These are phyloP conservation scores for Lobophora halterata DNA, from an alignment of 2,888 invertebrate genomes.

Conservation along the genomic window DNA sequence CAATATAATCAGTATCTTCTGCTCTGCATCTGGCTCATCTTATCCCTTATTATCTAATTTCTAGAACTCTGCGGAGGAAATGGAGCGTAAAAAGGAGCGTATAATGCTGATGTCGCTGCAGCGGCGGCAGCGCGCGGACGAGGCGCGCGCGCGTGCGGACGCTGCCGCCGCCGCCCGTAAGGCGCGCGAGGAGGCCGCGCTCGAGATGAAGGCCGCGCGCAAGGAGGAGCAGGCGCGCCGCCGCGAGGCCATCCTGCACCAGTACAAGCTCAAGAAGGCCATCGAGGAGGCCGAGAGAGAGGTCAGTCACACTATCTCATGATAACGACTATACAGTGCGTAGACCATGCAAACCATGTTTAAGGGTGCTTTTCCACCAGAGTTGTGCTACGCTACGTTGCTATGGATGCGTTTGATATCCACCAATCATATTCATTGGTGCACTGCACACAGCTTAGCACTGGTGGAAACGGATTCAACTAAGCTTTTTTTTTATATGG, in stretches of 20 bases:
- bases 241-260: slow-evolving; percentile 93
- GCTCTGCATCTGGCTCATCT: no score
- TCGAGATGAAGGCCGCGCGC: slow-evolving; percentile 86
- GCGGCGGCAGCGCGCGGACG: slow-evolving; percentile 94
- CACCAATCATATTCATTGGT: no score
- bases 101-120: slow-evolving; percentile 94
- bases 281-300: slow-evolving; percentile 95
- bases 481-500: no score
- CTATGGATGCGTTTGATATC: no score
- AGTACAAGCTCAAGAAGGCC: slow-evolving; percentile 96
- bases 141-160: slow-evolving; percentile 91
- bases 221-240: slow-evolving; percentile 93
- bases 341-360: no score
- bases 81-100: slow-evolving; percentile 95
- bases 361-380: no score
- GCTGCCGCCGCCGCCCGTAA: slow-evolving; percentile 83
- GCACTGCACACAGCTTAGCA: no score
- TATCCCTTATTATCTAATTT: slow-evolving; percentile 15
- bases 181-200: slow-evolving; percentile 88
- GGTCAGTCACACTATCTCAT: slow-evolving; percentile 61
- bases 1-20: no score
- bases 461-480: no score
- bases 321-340: no score
- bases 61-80: slow-evolving; percentile 92
- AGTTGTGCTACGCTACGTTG: no score